phyloP scores from a whole-genome alignment of 2,797 vertebrate species.

The Spizella passerina region DNA sequence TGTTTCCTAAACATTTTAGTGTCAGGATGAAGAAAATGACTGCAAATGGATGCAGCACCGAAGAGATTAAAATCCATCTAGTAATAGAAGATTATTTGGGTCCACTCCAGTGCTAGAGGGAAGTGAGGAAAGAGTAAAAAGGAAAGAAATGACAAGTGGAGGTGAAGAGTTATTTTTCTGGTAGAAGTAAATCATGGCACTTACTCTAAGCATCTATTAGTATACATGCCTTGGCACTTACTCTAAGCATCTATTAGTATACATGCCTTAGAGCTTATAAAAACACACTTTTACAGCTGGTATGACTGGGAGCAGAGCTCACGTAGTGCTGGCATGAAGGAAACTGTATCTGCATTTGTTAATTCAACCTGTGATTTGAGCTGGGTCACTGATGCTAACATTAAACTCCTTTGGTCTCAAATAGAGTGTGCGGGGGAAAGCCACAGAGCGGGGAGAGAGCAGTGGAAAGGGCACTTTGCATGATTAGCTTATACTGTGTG shows the following conservation, averaged over 20 bases:
- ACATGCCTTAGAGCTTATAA: background rate
- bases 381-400: background rate
- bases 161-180: background rate
- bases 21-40: background rate
- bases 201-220: background rate
- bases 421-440: no score
- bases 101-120: background rate
- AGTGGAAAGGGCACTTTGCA: background rate
- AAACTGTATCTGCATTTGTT: background rate
- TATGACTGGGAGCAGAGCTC: background rate
- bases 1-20: background rate
- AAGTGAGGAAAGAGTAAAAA: background rate
- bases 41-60: background rate
- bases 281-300: background rate
- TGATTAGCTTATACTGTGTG: background rate
- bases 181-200: background rate
- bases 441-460: background rate
- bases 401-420: background rate
- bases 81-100: background rate
- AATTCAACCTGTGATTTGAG: background rate
- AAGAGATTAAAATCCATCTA: background rate
- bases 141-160: background rate
- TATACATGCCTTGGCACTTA: background rate
- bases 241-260: background rate
- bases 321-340: background rate